phyloP scores from a whole-genome alignment of 23 tunicate genomes.

The Halocynthia aurantium region DNA sequence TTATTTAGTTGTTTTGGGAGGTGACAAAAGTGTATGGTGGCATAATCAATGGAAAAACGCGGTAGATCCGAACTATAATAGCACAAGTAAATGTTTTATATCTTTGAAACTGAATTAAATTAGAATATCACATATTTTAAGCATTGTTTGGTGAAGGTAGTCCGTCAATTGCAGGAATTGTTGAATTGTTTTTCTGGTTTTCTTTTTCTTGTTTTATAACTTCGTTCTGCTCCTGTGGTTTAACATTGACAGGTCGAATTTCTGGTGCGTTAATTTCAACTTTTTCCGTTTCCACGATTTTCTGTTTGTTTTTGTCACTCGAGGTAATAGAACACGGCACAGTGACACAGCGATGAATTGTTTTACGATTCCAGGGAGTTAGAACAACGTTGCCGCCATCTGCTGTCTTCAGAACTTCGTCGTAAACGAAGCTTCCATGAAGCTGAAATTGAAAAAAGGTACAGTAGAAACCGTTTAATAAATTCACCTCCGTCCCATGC shows the following conservation, averaged over 20 bases:
- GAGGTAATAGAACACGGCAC: conserved; percentile 1
- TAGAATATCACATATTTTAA: too few species aligned
- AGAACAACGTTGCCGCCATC: conserved; percentile 28
- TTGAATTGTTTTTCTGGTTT: neutral
- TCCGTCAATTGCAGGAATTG: conserved; percentile 59
- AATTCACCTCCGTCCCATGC: too few species aligned
- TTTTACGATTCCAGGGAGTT: conserved; percentile 55
- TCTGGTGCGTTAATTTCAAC: neutral
- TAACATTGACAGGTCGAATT: neutral
- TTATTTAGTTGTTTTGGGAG: too few species aligned
- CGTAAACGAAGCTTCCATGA: conserved; percentile 78
- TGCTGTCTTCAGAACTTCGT: conserved; percentile 34
- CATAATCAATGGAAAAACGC: too few species aligned
- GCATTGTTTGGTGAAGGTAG: conserved; percentile 29
- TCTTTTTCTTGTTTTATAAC: neutral
- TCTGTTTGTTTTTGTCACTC: neutral
- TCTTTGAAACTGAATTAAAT: too few species aligned
- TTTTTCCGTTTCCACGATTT: neutral
- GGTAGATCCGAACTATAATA: too few species aligned
- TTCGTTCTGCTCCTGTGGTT: neutral
- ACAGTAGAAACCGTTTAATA: too few species aligned
- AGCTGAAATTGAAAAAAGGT: conserved; percentile 26
- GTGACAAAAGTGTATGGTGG: too few species aligned
- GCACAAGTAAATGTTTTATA: too few species aligned
- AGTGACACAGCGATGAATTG: conserved; percentile 29